Evolutionary conservation across 2,888 invertebrate genomes (phyloP).

Genomic region (Eucriotettix oculatus): DNA sequence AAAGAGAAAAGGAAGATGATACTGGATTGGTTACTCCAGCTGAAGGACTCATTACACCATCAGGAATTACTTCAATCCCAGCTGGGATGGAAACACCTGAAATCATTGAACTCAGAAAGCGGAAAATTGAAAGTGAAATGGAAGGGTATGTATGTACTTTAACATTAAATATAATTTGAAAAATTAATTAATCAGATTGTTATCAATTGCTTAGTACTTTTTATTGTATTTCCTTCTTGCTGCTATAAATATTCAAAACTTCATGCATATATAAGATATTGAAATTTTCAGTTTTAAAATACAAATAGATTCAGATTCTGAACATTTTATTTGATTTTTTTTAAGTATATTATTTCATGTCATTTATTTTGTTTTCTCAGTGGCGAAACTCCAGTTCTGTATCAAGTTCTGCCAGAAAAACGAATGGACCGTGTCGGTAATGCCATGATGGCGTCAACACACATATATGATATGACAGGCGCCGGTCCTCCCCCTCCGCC

Average conservation of each 20-base stretch:
- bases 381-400: conserved; percentile 84
- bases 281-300: too few species aligned
- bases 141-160: conserved; percentile 50
- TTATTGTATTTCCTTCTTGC: too few species aligned
- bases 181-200: too few species aligned
- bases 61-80: conserved; percentile 77
- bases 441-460: conserved; percentile 96
- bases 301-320: too few species aligned
- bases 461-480: conserved; percentile 86
- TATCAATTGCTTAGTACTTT: too few species aligned
- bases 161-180: too few species aligned
- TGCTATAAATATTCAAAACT: too few species aligned
- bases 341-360: not conserved
- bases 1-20: conserved; percentile 39
- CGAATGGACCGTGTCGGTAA: conserved; percentile 75
- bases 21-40: conserved; percentile 85
- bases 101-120: conserved; percentile 92
- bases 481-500: conserved; percentile 31
- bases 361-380: conserved; percentile 27
- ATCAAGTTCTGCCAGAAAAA: conserved; percentile 90
- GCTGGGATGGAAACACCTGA: conserved; percentile 97
- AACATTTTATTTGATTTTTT: not conserved
- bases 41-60: conserved; percentile 86
- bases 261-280: too few species aligned
- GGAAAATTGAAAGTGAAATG: conserved; percentile 89